Conservation (phyloP, 2,113 vertebrate species). For the Aldabrachelys gigantea region DNA sequence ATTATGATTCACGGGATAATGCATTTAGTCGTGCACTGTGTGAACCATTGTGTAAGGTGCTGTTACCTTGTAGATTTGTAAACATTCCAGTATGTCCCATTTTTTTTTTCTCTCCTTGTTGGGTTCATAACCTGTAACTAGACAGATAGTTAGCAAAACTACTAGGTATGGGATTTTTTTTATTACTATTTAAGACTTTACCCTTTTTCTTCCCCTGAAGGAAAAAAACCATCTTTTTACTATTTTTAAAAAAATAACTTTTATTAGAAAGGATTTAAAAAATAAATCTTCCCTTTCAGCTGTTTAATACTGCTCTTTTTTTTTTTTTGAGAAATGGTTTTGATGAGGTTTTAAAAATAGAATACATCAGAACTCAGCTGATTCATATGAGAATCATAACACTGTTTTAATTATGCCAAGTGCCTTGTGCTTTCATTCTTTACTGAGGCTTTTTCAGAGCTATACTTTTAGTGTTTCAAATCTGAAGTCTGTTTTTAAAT, state of each 20-base stretch:
- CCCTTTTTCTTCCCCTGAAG: slow-evolving; percentile 1
- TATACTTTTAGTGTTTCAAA: background rate
- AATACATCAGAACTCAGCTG: background rate
- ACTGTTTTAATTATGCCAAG: background rate
- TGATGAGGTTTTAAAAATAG: accelerated
- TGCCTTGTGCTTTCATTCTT: background rate
- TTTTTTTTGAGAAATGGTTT: background rate
- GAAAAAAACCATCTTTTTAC: slow-evolving; percentile 43
- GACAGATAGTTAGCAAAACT: background rate
- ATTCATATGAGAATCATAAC: accelerated
- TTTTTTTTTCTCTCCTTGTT: background rate
- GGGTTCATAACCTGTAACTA: background rate
- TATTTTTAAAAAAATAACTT: slow-evolving; percentile 5
- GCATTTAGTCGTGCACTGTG: too few species aligned
- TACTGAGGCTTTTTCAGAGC: background rate
- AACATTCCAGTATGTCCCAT: background rate
- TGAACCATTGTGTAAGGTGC: background rate
- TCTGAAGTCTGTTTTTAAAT: background rate
- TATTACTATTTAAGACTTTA: slow-evolving; percentile 57
- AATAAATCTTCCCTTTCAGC: slow-evolving; percentile 58
- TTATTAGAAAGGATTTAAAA: slow-evolving; percentile 45
- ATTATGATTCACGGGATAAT: too few species aligned
- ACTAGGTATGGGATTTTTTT: slow-evolving; percentile 43
- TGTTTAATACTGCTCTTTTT: slow-evolving; percentile 24
- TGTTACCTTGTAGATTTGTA: background rate